Percentiles rank a stretch among this genome's conserved stretches.
Evolutionary conservation across 1,140 invertebrate genomes (phyloP).

Genomic region (Pentalonia nigronervosa): DNA sequence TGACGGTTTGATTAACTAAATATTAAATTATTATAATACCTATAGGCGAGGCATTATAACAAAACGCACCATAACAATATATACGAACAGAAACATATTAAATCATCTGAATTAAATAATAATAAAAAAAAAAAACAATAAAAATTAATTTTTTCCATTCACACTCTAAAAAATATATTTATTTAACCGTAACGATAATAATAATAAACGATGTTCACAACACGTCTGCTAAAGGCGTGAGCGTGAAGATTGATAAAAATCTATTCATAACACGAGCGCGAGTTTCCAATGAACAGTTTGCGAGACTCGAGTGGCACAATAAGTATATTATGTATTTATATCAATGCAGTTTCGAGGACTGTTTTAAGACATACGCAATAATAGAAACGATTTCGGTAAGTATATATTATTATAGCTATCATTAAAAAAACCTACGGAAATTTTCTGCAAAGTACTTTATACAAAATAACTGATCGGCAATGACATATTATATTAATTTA

Average conservation of each 20-base stretch:
- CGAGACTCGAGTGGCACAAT: background rate
- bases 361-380: background rate
- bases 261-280: background rate
- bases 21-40: background rate
- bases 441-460: background rate
- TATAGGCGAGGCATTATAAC: background rate
- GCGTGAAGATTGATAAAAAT: conserved; percentile 16
- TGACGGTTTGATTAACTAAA: background rate
- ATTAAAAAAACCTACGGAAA: background rate
- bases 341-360: background rate
- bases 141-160: background rate
- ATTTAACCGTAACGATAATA: background rate
- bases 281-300: background rate
- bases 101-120: background rate
- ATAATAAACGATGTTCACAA: background rate
- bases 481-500: background rate
- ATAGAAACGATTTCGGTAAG: background rate
- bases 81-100: background rate
- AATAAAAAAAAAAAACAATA: background rate
- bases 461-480: too few species aligned
- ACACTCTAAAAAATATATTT: conserved; percentile 14
- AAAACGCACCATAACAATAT: background rate
- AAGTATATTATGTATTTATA: background rate
- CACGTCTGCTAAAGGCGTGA: background rate
- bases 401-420: background rate